These are phyloP conservation scores for Ophion slaviceki DNA, from an alignment of 2,888 invertebrate species.

Conservation along the genomic window DNA sequence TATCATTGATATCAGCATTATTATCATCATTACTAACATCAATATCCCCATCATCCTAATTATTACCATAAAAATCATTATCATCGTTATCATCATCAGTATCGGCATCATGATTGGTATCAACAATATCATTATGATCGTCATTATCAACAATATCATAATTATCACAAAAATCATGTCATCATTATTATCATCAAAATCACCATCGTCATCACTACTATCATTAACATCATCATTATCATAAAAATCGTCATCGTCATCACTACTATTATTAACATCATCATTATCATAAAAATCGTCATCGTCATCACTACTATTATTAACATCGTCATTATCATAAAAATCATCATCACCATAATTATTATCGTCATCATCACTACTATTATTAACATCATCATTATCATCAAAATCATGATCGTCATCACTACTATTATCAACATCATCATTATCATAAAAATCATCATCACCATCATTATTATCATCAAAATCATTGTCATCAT, in stretches of 20 bases:
- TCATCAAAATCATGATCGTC: not conserved
- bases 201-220: not conserved
- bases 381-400: not conserved
- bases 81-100: not conserved
- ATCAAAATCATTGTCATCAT: slow-evolving; percentile 10
- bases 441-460: not conserved
- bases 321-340: not conserved
- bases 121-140: too few relatives aligned
- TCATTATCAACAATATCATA: too few relatives aligned
- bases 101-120: too few relatives aligned
- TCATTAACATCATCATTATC: not conserved
- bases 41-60: too few relatives aligned
- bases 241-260: not conserved
- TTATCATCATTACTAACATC: too few relatives aligned
- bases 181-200: not conserved
- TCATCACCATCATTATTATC: not conserved
- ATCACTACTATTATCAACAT: not conserved
- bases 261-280: not conserved
- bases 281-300: not conserved
- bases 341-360: not conserved
- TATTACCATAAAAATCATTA: not conserved
- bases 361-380: not conserved
- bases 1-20: too few relatives aligned
- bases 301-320: not conserved
- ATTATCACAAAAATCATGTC: not conserved